phyloP scores from a whole-genome alignment of 92 coral and sea anemone genomes.

The Heteractis magnifica region DNA sequence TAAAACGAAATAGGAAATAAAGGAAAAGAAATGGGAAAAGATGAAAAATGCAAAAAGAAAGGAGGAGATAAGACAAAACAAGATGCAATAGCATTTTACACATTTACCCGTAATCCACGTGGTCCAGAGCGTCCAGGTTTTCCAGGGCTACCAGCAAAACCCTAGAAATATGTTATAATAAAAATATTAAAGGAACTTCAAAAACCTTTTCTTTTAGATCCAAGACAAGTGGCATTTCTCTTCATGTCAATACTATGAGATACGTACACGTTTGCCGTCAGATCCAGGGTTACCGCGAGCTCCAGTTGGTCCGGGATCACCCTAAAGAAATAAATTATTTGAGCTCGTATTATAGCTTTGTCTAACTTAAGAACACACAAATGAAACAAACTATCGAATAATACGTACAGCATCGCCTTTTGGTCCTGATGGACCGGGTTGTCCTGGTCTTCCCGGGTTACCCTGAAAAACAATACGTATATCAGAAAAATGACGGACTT shows the following conservation, averaged over 20 bases:
- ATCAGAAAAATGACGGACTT: background rate
- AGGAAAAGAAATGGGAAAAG: background rate
- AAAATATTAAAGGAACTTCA: background rate
- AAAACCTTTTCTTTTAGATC: background rate
- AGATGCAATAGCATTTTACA: too few relatives aligned
- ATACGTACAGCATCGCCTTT: conserved; percentile 70
- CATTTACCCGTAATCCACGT: conserved; percentile 55
- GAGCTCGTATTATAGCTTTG: background rate
- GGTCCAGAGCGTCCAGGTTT: conserved; percentile 58
- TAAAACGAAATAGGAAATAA: background rate
- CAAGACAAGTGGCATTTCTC: background rate
- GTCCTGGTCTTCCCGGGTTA: conserved; percentile 65
- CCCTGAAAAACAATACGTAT: conserved; percentile 46
- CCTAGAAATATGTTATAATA: conserved; percentile 37
- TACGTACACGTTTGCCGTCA: conserved; percentile 69
- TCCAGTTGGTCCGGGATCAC: conserved; percentile 56
- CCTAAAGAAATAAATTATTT: conserved; percentile 25
- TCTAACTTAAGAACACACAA: background rate
- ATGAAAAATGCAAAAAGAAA: background rate
- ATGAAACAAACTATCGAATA: background rate
- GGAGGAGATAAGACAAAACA: too few relatives aligned
- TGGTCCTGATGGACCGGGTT: conserved; percentile 65
- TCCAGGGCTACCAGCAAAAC: conserved; percentile 68
- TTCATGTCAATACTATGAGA: background rate
- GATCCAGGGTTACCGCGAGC: conserved; percentile 51